Conservation (phyloP, 2,888 invertebrate genomes). For the Agrilus biguttatus region DNA sequence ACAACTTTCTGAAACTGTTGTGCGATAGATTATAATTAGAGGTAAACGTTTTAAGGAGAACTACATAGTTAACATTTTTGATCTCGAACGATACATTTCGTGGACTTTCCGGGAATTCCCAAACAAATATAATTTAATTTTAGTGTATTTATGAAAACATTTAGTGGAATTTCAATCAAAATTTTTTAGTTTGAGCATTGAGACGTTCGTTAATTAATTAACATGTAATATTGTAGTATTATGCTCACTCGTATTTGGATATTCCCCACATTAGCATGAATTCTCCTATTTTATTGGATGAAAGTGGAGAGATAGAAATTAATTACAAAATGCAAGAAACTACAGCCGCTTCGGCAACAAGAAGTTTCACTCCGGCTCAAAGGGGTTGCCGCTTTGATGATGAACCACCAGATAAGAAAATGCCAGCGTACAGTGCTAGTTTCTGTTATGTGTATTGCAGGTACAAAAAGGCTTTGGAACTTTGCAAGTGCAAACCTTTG, state of each 20-base stretch:
- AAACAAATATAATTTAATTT: too few species aligned
- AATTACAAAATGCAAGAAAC: slow-evolving; percentile 36
- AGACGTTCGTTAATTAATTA: too few species aligned
- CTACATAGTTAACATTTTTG: too few species aligned
- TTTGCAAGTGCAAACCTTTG: slow-evolving; percentile 45
- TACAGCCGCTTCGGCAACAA: slow-evolving; percentile 31
- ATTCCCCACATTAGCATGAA: slow-evolving; percentile 33
- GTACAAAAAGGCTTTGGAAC: slow-evolving; percentile 32
- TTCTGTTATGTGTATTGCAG: slow-evolving; percentile 43
- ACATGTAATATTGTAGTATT: slow-evolving; percentile 30
- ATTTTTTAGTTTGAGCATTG: background rate
- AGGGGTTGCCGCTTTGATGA: slow-evolving; percentile 41
- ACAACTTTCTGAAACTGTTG: too few species aligned
- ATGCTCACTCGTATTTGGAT: slow-evolving; percentile 45
- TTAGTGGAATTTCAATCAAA: too few species aligned
- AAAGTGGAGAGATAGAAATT: slow-evolving; percentile 30
- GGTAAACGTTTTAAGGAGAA: too few species aligned
- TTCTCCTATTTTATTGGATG: slow-evolving; percentile 17
- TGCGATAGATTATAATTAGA: too few species aligned
- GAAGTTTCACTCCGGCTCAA: slow-evolving; percentile 31
- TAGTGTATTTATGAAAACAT: too few species aligned
- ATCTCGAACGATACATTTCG: too few species aligned
- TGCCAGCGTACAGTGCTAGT: slow-evolving; percentile 40
- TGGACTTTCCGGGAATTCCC: too few species aligned
- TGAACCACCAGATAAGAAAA: slow-evolving; percentile 28